A percentile compares a stretch with the other conserved stretches of the same genome.
Conservation (phyloP, 2,797 vertebrate species). For the Cichlasoma orientale region DNA sequence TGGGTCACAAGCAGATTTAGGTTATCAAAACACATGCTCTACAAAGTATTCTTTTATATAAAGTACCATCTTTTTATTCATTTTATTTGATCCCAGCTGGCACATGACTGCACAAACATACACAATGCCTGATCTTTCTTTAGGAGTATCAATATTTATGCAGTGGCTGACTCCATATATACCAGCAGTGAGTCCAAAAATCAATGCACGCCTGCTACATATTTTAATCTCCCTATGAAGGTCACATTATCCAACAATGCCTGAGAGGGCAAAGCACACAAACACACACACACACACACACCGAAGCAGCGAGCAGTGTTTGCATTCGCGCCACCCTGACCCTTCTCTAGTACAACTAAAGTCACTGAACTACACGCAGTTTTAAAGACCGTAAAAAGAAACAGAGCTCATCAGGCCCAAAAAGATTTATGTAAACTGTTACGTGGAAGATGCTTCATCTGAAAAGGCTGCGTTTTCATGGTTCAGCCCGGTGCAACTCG, state of each 20-base stretch:
- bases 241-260: slow-evolving; percentile 73
- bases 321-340: slow-evolving; percentile 20
- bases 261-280: slow-evolving; percentile 33
- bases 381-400: slow-evolving; percentile 43
- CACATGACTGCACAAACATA: slow-evolving; percentile 20
- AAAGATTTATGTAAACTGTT: slow-evolving; percentile 42
- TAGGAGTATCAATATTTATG: slow-evolving; percentile 77
- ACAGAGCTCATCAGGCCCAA: slow-evolving; percentile 19
- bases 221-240: slow-evolving; percentile 80
- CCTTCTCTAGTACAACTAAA: slow-evolving; percentile 31
- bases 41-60: slow-evolving; percentile 21
- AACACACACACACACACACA: not conserved
- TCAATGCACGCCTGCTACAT: slow-evolving; percentile 77
- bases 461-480: slow-evolving; percentile 42
- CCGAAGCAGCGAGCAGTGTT: slow-evolving; percentile 35
- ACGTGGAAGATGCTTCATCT: slow-evolving; percentile 17
- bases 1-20: slow-evolving; percentile 60
- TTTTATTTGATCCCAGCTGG: not conserved
- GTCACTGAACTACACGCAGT: slow-evolving; percentile 25
- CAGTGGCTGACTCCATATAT: slow-evolving; percentile 77
- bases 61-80: slow-evolving; percentile 6
- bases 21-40: slow-evolving; percentile 50
- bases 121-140: slow-evolving; percentile 54
- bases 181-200: slow-evolving; percentile 72
- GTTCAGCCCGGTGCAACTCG: slow-evolving; percentile 57